These are phyloP conservation scores for Oscheius sp. DNA, from an alignment of 2,888 invertebrate species.

Conservation along the genomic window DNA sequence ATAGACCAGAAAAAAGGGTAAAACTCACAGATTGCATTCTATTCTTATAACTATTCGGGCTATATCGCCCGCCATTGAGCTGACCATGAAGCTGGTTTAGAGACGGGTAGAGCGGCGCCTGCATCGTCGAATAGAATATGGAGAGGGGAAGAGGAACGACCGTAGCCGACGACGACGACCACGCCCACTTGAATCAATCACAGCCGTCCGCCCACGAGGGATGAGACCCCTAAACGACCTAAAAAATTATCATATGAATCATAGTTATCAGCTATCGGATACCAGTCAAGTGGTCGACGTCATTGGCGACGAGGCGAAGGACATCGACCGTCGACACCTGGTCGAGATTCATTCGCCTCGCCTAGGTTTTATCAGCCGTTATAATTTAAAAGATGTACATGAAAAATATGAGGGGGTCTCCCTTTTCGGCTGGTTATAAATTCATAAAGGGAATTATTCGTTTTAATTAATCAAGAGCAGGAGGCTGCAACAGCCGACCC, in stretches of 20 bases:
- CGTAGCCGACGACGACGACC: slow-evolving; percentile 13
- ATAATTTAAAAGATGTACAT: not conserved
- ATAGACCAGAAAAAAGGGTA: not conserved
- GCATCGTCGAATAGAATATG: slow-evolving; percentile 37
- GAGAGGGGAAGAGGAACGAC: slow-evolving; percentile 22
- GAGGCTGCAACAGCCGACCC: not conserved
- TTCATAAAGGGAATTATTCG: slow-evolving; percentile 28
- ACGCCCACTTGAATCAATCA: slow-evolving; percentile 17
- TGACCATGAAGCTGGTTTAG: slow-evolving; percentile 40
- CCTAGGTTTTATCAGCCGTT: too few relatives aligned
- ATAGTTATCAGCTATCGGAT: too few relatives aligned
- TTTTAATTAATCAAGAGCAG: slow-evolving; percentile 33
- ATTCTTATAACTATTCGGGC: slow-evolving; percentile 37
- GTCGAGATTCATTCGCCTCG: too few relatives aligned
- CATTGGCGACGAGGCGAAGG: too few relatives aligned
- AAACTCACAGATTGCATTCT: slow-evolving; percentile 38
- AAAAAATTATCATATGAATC: not conserved
- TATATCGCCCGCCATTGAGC: slow-evolving; percentile 32
- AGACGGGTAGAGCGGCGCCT: slow-evolving; percentile 40
- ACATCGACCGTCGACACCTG: too few relatives aligned
- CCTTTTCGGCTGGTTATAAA: slow-evolving; percentile 1
- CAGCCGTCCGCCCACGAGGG: slow-evolving; percentile 24
- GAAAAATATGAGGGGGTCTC: not conserved
- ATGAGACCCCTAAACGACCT: not conserved
- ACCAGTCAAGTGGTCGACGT: too few relatives aligned